Evolutionary conservation across 2,797 vertebrate genomes (phyloP), one percentile per base, ranked within the genome.

Genomic region (Lepus oiostolus): DNA sequence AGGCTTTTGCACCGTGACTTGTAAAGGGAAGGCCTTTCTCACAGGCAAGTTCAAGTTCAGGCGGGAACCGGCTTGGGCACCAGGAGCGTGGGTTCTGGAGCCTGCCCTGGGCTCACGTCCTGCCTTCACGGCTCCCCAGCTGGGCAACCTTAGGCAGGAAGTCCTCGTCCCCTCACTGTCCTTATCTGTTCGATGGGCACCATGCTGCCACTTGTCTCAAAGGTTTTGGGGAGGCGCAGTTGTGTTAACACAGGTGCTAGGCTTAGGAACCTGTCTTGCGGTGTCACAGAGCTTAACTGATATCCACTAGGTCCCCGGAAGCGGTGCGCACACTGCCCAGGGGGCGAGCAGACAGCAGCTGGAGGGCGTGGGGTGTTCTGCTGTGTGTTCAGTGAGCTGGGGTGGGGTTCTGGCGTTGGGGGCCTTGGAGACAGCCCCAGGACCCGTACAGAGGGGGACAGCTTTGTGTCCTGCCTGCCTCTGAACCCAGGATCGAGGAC

Each of bases 121-220:
- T 1, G 0, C 2, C 58, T 30, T 58, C 6, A 4, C 24, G 7
- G 7, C 52, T 77, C 4, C 0, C 58, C 2, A 9, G n/a, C 67
- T n/a, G 38, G 5, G 24, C 32, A 28, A 22, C 24, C 84, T 13
- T 1, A 5, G n/a, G 63, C n/a, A 52, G n/a, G 32, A 35, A 60
- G 26, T 4, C 32, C 63, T 88, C 35, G 1, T 22, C 19, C 2
- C 35, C 72, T 91, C 84, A 7, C 62, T 87, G 47, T 86, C 81
- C 60, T 9, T 35, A 19, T 42, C 42, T 70, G 19, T 88, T 70
- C 21, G 19, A 14, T 85, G 77, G 58, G 50, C 4, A 0, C 13
- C 30, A 35, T 14, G 26, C 58, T 6, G 22, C 62, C 5, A 17
- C 30, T 60, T 35, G 50, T 72, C 85, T 95, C 52, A 4, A 32